Percentiles rank a stretch among this genome's conserved stretches.
phyloP scores from a whole-genome alignment of 2,113 vertebrate species.

The Neogale vison region DNA sequence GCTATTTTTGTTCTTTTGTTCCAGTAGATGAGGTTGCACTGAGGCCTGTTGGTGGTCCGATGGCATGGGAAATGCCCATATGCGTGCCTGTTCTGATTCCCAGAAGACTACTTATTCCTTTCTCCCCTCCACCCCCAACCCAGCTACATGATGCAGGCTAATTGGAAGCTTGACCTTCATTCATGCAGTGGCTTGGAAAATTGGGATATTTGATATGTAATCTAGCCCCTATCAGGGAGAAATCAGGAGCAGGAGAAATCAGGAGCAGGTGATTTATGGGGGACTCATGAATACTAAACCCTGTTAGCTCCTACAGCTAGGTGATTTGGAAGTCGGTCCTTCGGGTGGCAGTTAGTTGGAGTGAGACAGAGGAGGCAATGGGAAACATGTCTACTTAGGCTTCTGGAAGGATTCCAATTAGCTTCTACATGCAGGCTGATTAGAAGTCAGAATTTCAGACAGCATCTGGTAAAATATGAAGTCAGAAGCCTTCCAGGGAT shows the following conservation, averaged over 20 bases:
- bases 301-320: neutral
- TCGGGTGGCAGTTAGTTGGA: neutral
- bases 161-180: neutral
- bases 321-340: neutral
- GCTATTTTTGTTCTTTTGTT: neutral
- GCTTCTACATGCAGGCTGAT: neutral
- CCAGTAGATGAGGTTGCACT: neutral
- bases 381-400: neutral
- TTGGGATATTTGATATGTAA: neutral
- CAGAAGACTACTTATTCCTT: neutral
- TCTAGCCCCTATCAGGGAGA: neutral
- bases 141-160: neutral
- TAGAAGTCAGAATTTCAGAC: neutral
- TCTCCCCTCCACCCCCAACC: neutral
- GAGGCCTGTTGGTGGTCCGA: too few species aligned
- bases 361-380: neutral
- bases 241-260: neutral
- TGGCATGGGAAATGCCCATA: neutral
- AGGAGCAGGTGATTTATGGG: neutral
- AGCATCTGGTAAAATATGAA: neutral
- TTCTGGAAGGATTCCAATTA: neutral
- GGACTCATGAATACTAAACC: neutral
- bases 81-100: neutral
- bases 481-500: neutral
- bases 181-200: neutral